Conservation (phyloP, 2,888 invertebrate species). For the Polylopha cassiicola region DNA sequence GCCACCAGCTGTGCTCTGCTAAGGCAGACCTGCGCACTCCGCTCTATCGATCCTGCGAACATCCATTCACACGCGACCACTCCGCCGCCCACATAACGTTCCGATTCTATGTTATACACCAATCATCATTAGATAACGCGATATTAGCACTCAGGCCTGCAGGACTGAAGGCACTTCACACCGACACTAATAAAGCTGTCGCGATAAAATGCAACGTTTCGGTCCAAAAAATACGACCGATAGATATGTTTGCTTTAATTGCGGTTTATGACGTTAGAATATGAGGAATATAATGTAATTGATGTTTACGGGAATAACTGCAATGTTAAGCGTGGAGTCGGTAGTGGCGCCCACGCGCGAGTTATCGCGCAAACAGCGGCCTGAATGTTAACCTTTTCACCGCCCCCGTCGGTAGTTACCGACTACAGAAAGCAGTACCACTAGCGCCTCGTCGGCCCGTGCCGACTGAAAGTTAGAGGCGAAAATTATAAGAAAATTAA, state of each 20-base stretch:
- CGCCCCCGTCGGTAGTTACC: too few species aligned
- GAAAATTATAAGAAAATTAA: too few species aligned
- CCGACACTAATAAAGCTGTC: constrained; percentile 42
- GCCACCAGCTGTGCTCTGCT: constrained; percentile 56
- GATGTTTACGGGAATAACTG: constrained; percentile 5
- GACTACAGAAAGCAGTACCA: too few species aligned
- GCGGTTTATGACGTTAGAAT: constrained; percentile 5
- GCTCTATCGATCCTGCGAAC: constrained; percentile 64
- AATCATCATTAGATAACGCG: constrained; percentile 69
- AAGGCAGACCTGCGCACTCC: constrained; percentile 62
- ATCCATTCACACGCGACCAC: constrained; percentile 66
- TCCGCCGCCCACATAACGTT: constrained; percentile 64
- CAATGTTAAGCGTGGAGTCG: constrained; percentile 19
- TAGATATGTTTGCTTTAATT: constrained; percentile 8
- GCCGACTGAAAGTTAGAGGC: too few species aligned
- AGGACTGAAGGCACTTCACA: constrained; percentile 52
- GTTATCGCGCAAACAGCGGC: constrained; percentile 53
- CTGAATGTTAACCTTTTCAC: constrained; percentile 70
- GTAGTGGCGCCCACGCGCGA: constrained; percentile 48
- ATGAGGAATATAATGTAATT: constrained; percentile 6
- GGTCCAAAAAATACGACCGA: constrained; percentile 17
- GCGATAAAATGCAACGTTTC: constrained; percentile 32
- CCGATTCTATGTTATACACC: constrained; percentile 56
- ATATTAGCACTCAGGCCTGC: constrained; percentile 52
- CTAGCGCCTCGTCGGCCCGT: too few species aligned